phyloP scores from a whole-genome alignment of 2,888 invertebrate genomes.

The Adineta ricciae region DNA sequence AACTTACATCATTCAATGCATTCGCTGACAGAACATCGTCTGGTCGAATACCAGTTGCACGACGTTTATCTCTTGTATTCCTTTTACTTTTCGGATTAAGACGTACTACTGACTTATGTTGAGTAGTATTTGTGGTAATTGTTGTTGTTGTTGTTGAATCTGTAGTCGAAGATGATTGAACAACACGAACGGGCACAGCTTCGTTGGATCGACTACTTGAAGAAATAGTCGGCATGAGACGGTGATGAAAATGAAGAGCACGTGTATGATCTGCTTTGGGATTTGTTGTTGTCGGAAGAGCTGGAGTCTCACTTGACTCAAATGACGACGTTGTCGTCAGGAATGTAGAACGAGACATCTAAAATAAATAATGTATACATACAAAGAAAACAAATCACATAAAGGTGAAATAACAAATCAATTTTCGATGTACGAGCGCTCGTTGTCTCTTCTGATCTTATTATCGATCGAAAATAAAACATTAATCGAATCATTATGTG shows the following conservation, averaged over 20 bases:
- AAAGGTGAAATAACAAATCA: not conserved
- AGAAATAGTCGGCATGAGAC: constrained; percentile 17
- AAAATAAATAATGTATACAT: not conserved
- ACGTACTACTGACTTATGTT: not conserved
- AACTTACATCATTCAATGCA: not conserved
- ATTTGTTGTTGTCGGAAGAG: not conserved
- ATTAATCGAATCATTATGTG: no score
- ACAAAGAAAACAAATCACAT: not conserved
- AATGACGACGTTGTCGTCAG: not conserved
- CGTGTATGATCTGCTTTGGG: not conserved
- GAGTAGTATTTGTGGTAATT: not conserved
- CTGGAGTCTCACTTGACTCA: not conserved
- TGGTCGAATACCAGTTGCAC: not conserved
- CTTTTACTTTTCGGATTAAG: constrained; percentile 1
- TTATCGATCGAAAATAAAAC: not conserved
- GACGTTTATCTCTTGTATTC: constrained; percentile 2
- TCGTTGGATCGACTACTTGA: not conserved
- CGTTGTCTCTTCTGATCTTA: not conserved
- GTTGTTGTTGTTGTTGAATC: not conserved
- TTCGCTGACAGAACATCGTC: not conserved
- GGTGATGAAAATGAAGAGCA: constrained; percentile 10
- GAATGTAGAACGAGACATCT: constrained; percentile 13
- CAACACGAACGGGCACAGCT: not conserved
- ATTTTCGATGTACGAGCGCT: not conserved
- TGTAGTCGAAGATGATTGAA: not conserved